Base-by-base conservation (phyloP, 2,797 vertebrate genomes). In the Delichon dasypus region DNA sequence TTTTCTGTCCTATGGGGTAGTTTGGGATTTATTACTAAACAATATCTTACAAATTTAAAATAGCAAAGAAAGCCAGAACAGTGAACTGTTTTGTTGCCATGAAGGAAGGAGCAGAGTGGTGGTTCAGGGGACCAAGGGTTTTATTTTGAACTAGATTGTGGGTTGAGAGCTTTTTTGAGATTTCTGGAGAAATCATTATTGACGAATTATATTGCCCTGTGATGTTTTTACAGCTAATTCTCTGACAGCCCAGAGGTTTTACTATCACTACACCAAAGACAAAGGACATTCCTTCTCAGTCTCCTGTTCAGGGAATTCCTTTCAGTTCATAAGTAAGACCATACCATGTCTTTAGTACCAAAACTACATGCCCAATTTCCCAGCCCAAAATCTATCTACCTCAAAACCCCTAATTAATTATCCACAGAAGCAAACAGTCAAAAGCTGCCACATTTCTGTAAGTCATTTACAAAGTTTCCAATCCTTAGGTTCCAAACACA, bases 241-340 rank as follows among this genome's bases (percentile, higher is more conserved):
- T 73, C 82, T 25, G 13, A 55, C 6, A 4, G 13, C 17, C 20
- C 11, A 65, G 14, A 45, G 5, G 4, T 64, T 83, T 88, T 61
- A 53, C 25, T 70, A 32, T 25, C 29, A 48, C 16, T 67, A 47
- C 15, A 36, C 18, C 13, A 26, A 68, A 79, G 47, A 62, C 29
- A 57, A 66, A 50, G 10, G 50, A 83, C 4, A 5, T 47, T 89
- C 8, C 18, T 82, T 36, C 36, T 71, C 3, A 8, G 17, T 27
- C 50, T 78, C 29, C n/a, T 4, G 2, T 53, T 84, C 34, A 83
- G 53, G 23, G 14, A 4, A 51, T 29, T 88, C 77, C 38, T 42
- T 92, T 66, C 1, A 2, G 32, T 48, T 26, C 0, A 0, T 22
- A 71, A 26, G 7, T 44, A 76, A 66, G 32, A 61, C 3, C 15